Percentiles rank a stretch among this genome's conserved stretches.
Conservation (phyloP, 1,140 invertebrate species). For the Lepidostoma basale region DNA sequence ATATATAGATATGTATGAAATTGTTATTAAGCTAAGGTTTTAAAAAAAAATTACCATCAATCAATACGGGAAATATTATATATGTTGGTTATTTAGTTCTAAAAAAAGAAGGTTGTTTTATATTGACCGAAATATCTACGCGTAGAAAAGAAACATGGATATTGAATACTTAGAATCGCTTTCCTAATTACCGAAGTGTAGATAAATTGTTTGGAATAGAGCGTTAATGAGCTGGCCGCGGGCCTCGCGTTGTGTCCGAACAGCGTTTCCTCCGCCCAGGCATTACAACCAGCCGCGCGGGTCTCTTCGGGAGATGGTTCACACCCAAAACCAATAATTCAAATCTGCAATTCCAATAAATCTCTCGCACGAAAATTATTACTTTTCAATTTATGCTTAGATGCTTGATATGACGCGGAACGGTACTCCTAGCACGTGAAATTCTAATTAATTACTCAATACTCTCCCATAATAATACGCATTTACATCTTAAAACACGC, state of each 20-base stretch:
- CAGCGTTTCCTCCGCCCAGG: background rate
- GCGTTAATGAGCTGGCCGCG: conserved; percentile 16
- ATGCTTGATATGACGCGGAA: background rate
- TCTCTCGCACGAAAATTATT: conserved; percentile 25
- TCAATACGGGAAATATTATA: background rate
- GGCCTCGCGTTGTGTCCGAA: background rate
- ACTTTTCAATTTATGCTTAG: conserved; percentile 25
- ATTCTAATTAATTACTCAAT: conserved; percentile 19
- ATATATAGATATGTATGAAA: too few species aligned
- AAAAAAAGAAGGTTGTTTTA: background rate
- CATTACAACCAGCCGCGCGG: background rate
- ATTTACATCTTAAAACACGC: conserved; percentile 10
- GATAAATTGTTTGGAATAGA: conserved; percentile 27
- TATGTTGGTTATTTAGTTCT: too few species aligned
- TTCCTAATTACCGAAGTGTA: conserved; percentile 15
- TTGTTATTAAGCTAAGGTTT: too few species aligned
- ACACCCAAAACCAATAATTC: conserved; percentile 25
- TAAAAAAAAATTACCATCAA: background rate
- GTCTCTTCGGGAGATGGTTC: conserved; percentile 16
- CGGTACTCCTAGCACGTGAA: conserved; percentile 3
- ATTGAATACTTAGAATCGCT: conserved; percentile 14
- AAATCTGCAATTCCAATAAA: conserved; percentile 28
- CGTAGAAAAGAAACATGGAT: background rate
- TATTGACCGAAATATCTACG: background rate
- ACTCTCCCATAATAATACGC: background rate